These are phyloP conservation scores for Carterocephalus palaemon DNA, from an alignment of 2,888 invertebrate species.

Conservation along the genomic window DNA sequence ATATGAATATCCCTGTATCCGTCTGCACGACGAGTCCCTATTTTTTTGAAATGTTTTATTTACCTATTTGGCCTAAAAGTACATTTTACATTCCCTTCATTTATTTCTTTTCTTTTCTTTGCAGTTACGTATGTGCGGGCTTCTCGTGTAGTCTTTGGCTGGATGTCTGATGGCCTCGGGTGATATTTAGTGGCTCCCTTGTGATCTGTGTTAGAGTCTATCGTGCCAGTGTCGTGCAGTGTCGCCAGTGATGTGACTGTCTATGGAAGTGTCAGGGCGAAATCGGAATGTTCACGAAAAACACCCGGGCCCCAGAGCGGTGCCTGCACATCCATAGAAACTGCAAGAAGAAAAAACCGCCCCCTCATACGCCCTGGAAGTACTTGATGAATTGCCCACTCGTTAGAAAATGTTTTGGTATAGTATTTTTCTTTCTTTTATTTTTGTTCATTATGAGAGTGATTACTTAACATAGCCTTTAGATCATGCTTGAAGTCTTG, in stretches of 20 bases:
- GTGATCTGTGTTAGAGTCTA: slow-evolving; percentile 62
- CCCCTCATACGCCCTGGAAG: slow-evolving; percentile 76
- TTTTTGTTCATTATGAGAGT: slow-evolving; percentile 20
- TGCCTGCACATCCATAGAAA: slow-evolving; percentile 67
- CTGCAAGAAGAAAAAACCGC: slow-evolving; percentile 74
- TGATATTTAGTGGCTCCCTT: slow-evolving; percentile 63
- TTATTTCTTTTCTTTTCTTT: slow-evolving; percentile 74
- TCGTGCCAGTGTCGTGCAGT: slow-evolving; percentile 48
- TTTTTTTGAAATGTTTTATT: too few relatives aligned
- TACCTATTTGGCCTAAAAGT: background rate
- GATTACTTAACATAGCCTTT: too few relatives aligned
- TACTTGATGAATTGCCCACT: slow-evolving; percentile 81
- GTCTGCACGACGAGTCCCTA: background rate
- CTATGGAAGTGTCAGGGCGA: slow-evolving; percentile 67
- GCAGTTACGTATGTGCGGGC: slow-evolving; percentile 67
- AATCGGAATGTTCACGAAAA: slow-evolving; percentile 76
- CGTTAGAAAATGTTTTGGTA: slow-evolving; percentile 80
- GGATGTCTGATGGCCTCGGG: slow-evolving; percentile 66
- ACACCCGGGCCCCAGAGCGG: slow-evolving; percentile 73
- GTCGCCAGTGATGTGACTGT: slow-evolving; percentile 72
- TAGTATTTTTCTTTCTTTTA: slow-evolving; percentile 57
- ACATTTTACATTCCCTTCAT: slow-evolving; percentile 45
- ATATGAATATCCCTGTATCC: too few relatives aligned
- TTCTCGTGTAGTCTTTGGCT: slow-evolving; percentile 56
- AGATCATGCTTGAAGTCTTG: too few relatives aligned